phyloP scores from a whole-genome alignment of 2,888 invertebrate species.

The Phlogophora meticulosa region DNA sequence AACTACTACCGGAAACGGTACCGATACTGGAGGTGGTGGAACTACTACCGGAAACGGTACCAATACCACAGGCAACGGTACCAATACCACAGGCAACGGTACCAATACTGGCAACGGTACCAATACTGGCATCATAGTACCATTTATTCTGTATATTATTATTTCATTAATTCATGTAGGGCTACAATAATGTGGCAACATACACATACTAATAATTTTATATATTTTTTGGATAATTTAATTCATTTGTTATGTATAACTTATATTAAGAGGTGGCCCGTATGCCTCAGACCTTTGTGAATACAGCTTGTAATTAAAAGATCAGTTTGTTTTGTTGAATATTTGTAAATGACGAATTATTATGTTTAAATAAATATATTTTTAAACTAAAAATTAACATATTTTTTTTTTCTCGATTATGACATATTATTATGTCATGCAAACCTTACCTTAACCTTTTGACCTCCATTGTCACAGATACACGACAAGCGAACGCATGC shows the following conservation, averaged over 20 bases:
- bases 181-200: conserved; percentile 26
- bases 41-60: not conserved
- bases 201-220: conserved; percentile 1
- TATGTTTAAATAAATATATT: not conserved
- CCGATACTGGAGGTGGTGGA: too few species aligned
- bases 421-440: too few species aligned
- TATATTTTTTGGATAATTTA: not conserved
- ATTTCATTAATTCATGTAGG: conserved; percentile 13
- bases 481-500: too few species aligned
- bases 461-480: too few species aligned
- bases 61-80: not conserved
- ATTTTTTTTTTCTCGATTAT: too few species aligned
- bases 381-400: too few species aligned
- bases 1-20: not conserved
- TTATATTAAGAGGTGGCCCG: not conserved
- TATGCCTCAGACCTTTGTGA: not conserved
- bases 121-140: conserved; percentile 13
- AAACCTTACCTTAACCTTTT: too few species aligned
- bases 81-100: not conserved
- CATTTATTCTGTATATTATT: conserved; percentile 34
- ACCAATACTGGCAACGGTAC: conserved; percentile 4
- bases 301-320: not conserved
- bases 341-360: conserved; percentile 9
- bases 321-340: conserved; percentile 13
- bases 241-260: not conserved